These are phyloP conservation scores for Leptopterna dolabrata DNA, from an alignment of 2,888 invertebrate genomes.

Conservation along the genomic window DNA sequence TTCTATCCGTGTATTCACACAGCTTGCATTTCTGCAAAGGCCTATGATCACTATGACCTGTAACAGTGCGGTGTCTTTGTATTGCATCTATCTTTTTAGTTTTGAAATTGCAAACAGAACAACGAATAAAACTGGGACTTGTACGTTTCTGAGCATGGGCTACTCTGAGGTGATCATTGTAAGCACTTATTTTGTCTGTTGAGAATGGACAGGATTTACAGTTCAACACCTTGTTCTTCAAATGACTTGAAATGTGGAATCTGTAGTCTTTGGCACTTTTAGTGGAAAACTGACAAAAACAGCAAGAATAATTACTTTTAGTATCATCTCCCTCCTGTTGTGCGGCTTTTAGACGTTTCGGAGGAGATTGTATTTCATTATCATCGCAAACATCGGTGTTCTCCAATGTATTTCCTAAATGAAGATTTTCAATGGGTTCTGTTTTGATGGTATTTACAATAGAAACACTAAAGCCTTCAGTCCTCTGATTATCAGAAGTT, in stretches of 20 bases:
- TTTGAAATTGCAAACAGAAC: conserved; percentile 19
- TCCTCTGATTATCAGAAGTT: neutral
- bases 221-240: conserved; percentile 7
- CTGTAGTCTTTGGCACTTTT: neutral
- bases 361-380: neutral
- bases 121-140: neutral
- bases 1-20: neutral
- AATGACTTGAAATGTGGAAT: neutral
- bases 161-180: conserved; percentile 20
- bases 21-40: neutral
- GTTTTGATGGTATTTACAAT: neutral
- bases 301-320: conserved; percentile 12
- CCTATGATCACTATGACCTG: neutral
- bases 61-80: neutral
- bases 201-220: conserved; percentile 20
- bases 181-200: conserved; percentile 21
- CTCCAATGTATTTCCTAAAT: neutral
- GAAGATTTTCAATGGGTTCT: neutral
- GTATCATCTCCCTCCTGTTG: neutral
- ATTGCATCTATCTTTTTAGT: neutral
- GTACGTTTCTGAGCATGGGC: neutral
- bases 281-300: conserved; percentile 15
- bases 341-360: neutral
- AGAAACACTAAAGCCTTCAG: neutral
- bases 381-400: neutral